Percentiles rank a stretch among this genome's conserved stretches.
Conservation (phyloP, 2,888 invertebrate genomes). For the Xylophagus ater region DNA sequence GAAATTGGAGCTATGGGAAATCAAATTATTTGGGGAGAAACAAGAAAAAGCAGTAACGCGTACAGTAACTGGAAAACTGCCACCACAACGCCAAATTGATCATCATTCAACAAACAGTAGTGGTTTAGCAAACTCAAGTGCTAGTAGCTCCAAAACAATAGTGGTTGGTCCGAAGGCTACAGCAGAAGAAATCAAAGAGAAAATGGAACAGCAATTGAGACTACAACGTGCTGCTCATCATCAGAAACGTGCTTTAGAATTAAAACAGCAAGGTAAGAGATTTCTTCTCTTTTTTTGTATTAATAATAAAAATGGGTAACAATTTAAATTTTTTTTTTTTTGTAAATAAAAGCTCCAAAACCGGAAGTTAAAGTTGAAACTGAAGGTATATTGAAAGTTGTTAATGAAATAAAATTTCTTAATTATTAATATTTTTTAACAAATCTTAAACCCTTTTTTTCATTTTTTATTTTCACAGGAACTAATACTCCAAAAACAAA, state of each 20-base stretch:
- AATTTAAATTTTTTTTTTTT: conserved; percentile 2
- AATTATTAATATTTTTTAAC: too few species aligned
- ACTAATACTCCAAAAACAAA: conserved; percentile 11
- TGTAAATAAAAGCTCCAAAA: conserved; percentile 15
- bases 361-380: conserved; percentile 15
- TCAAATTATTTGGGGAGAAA: conserved; percentile 82
- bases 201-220: conserved; percentile 82
- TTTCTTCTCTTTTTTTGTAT: not conserved
- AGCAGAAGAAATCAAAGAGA: conserved; percentile 71
- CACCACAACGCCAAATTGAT: conserved; percentile 28
- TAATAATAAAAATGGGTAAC: not conserved
- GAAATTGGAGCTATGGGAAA: conserved; percentile 91
- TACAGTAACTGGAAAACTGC: conserved; percentile 64
- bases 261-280: conserved; percentile 40
- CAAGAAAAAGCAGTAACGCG: conserved; percentile 66
- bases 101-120: conserved; percentile 17
- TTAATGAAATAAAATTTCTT: too few species aligned
- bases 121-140: conserved; percentile 21
- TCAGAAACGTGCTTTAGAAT: conserved; percentile 67
- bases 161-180: conserved; percentile 42
- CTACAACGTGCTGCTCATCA: conserved; percentile 82
- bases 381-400: conserved; percentile 13
- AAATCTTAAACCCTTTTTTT: too few species aligned
- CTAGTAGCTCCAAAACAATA: conserved; percentile 19
- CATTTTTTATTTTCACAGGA: not conserved